These are phyloP conservation scores for Cryptops parisi DNA, from an alignment of 2,888 invertebrate genomes.

Conservation along the genomic window DNA sequence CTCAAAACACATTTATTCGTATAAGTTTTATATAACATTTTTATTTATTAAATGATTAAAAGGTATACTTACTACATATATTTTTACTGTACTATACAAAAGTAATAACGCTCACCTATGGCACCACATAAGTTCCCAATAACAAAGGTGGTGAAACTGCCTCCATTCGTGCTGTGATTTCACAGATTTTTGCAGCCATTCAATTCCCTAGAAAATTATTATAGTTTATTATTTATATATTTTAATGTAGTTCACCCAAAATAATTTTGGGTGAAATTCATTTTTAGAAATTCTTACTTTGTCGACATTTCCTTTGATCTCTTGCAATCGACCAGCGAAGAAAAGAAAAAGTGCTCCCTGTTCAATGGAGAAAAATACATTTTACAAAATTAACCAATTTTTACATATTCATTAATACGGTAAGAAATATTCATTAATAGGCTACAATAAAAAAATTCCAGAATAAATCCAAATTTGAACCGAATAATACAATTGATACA, in stretches of 20 bases:
- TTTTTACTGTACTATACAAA: too few relatives aligned
- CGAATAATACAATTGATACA: not conserved
- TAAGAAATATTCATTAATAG: too few relatives aligned
- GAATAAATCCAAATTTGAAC: not conserved
- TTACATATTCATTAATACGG: too few relatives aligned
- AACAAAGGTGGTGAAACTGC: conserved; percentile 84
- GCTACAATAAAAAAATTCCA: not conserved
- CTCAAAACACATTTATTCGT: too few relatives aligned
- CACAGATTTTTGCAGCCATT: conserved; percentile 65
- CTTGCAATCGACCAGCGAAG: conserved; percentile 71
- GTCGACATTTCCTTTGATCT: conserved; percentile 60
- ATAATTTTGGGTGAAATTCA: too few relatives aligned
- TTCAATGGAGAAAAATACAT: conserved; percentile 17
- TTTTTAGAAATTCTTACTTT: conserved; percentile 30
- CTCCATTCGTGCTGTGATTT: conserved; percentile 69
- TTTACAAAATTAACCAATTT: not conserved
- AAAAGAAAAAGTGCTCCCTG: conserved; percentile 84
- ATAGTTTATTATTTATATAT: too few relatives aligned
- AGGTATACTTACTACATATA: too few relatives aligned
- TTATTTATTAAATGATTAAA: too few relatives aligned
- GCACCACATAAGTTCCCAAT: conserved; percentile 89
- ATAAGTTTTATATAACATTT: too few relatives aligned
- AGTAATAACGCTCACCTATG: conserved; percentile 44
- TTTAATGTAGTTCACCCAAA: too few relatives aligned
- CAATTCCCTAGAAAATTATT: conserved; percentile 42